A percentile compares a stretch with the other conserved stretches of the same genome.
phyloP scores from a whole-genome alignment of 2,797 vertebrate genomes.

The Cygnus olor region DNA sequence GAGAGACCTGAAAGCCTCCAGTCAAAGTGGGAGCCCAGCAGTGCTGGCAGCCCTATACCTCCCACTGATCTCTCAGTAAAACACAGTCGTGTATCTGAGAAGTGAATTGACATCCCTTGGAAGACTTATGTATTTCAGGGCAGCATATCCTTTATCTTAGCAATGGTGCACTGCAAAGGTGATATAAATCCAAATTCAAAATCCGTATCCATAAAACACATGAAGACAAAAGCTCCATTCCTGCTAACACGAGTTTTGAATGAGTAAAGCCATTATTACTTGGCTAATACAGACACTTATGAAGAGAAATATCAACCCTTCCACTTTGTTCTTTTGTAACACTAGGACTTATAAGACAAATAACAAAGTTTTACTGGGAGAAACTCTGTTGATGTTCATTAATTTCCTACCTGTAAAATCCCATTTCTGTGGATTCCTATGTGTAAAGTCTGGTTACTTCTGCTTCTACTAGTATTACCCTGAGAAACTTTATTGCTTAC shows the following conservation, averaged over 20 bases:
- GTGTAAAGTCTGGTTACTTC: neutral
- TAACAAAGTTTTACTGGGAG: neutral
- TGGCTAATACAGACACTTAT: neutral
- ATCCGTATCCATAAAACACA: neutral
- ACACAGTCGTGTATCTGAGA: neutral
- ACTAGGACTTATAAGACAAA: neutral
- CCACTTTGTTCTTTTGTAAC: neutral
- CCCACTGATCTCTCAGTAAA: neutral
- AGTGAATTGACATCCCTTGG: neutral
- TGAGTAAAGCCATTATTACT: neutral
- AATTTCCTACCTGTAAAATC: neutral
- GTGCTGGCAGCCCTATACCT: neutral
- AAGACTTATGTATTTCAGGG: fast-evolving
- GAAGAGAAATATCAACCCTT: neutral
- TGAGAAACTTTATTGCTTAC: neutral
- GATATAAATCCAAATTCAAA: neutral
- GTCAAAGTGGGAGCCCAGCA: neutral
- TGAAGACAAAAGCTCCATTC: neutral
- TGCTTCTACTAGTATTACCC: neutral
- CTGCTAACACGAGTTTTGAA: neutral
- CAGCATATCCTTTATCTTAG: neutral
- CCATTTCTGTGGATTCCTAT: neutral
- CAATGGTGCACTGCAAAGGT: neutral
- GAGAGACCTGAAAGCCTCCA: neutral
- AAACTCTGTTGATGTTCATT: neutral